These are phyloP conservation scores for Drosophila kuntzei DNA, from an alignment of 2,888 invertebrate genomes.

Conservation along the genomic window DNA sequence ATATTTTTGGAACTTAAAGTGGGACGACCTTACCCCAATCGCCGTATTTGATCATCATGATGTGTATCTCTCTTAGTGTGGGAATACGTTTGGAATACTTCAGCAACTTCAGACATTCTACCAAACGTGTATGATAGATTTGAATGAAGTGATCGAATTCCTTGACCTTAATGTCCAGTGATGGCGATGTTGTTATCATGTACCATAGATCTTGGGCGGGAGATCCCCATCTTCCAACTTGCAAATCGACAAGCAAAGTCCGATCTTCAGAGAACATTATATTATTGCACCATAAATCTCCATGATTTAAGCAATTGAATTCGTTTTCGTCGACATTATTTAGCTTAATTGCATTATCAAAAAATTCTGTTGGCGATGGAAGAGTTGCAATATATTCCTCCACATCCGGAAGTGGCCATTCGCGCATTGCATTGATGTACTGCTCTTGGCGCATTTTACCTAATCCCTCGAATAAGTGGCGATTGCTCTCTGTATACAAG, in stretches of 20 bases:
- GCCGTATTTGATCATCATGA: slow-evolving; percentile 72
- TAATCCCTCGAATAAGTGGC: slow-evolving; percentile 38
- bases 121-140: slow-evolving; percentile 78
- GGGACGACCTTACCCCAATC: slow-evolving; percentile 69
- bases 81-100: slow-evolving; percentile 75
- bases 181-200: slow-evolving; percentile 72
- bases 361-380: slow-evolving; percentile 35
- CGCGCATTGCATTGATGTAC: slow-evolving; percentile 52
- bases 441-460: slow-evolving; percentile 24
- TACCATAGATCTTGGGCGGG: slow-evolving; percentile 82
- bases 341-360: slow-evolving; percentile 41
- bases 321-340: slow-evolving; percentile 57
- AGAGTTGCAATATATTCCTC: slow-evolving; percentile 58
- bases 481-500: slow-evolving; percentile 52
- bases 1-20: too few relatives aligned
- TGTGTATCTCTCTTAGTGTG: slow-evolving; percentile 74
- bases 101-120: slow-evolving; percentile 70
- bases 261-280: slow-evolving; percentile 77
- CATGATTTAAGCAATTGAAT: slow-evolving; percentile 83
- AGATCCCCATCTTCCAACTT: slow-evolving; percentile 79
- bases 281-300: slow-evolving; percentile 82
- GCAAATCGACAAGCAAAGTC: slow-evolving; percentile 77
- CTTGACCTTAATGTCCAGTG: slow-evolving; percentile 69
- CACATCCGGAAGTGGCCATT: slow-evolving; percentile 66
- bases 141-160: slow-evolving; percentile 81